Evolutionary conservation across 2,797 vertebrate species (phyloP).

Genomic region (Pseudomugil gertrudae): DNA sequence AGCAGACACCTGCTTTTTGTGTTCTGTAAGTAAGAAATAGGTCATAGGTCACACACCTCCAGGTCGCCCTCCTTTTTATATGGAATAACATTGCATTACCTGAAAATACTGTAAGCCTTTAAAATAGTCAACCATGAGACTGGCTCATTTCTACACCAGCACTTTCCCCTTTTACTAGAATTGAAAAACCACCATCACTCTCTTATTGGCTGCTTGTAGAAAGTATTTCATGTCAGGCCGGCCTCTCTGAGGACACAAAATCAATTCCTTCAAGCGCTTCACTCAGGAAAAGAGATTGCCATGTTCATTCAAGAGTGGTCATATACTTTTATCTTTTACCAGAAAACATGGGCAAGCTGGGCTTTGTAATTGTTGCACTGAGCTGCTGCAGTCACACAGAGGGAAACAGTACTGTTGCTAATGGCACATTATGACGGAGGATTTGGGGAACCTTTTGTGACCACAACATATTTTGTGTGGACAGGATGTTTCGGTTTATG

Average conservation of each 20-base stretch:
- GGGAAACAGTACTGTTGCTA: neutral
- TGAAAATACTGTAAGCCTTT: slow-evolving; percentile 1
- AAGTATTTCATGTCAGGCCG: slow-evolving; percentile 5
- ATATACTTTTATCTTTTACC: slow-evolving; percentile 14
- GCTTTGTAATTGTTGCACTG: neutral
- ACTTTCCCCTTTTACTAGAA: slow-evolving; percentile 14
- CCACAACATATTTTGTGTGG: slow-evolving; percentile 35
- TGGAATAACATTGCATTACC: neutral
- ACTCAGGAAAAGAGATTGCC: slow-evolving; percentile 22
- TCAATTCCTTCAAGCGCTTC: slow-evolving; percentile 22
- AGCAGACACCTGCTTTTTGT: neutral
- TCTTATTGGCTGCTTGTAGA: slow-evolving; percentile 1
- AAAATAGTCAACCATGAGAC: slow-evolving; percentile 1
- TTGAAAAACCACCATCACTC: slow-evolving; percentile 9
- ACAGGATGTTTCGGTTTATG: slow-evolving; percentile 15
- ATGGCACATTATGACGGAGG: neutral
- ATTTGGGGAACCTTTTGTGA: neutral
- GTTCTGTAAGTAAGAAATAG: neutral
- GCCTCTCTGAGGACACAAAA: slow-evolving; percentile 24
- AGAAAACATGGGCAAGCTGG: slow-evolving; percentile 1
- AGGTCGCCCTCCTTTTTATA: neutral
- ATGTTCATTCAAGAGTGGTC: slow-evolving; percentile 3
- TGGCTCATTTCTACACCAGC: neutral
- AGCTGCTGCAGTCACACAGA: slow-evolving; percentile 15
- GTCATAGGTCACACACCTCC: neutral